Conservation (phyloP, 2,797 vertebrate genomes). For the Gallirallus australis region DNA sequence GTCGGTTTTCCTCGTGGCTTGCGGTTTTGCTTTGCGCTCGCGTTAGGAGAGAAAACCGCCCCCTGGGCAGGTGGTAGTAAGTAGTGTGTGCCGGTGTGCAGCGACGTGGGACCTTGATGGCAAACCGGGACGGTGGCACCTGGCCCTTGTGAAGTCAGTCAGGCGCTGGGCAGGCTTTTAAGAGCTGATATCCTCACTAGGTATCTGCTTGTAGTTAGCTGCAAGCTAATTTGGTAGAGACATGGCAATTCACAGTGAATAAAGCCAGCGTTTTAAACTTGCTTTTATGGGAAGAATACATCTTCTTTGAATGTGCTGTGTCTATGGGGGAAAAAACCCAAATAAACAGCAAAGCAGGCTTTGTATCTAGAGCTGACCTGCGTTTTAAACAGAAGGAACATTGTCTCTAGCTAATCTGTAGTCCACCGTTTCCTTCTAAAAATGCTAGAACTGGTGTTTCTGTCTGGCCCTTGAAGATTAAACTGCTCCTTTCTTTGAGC, state of each 20-base stretch:
- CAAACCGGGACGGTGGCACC: too few relatives aligned
- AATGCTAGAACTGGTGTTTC: not conserved
- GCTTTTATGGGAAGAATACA: fast-evolving
- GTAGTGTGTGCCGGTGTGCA: fast-evolving
- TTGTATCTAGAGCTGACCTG: not conserved
- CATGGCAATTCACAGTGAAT: not conserved
- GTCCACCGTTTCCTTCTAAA: fast-evolving
- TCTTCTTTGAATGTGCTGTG: fast-evolving
- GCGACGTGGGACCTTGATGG: not conserved
- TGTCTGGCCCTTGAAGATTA: not conserved
- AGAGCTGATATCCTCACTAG: not conserved
- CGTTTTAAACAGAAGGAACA: not conserved
- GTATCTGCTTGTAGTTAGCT: not conserved
- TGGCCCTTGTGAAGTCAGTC: not conserved
- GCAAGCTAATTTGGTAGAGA: not conserved
- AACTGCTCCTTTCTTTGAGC: not conserved
- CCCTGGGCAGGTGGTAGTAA: fast-evolving
- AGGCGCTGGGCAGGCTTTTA: not conserved
- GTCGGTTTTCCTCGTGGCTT: not conserved
- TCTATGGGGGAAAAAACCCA: fast-evolving
- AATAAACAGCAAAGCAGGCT: not conserved
- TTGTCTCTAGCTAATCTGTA: fast-evolving
- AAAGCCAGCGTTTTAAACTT: fast-evolving
- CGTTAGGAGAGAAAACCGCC: fast-evolving
- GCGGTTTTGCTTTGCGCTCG: not conserved